These are phyloP conservation scores for Thomomys bottae DNA, from an alignment of 2,113 vertebrate genomes.

Conservation along the genomic window DNA sequence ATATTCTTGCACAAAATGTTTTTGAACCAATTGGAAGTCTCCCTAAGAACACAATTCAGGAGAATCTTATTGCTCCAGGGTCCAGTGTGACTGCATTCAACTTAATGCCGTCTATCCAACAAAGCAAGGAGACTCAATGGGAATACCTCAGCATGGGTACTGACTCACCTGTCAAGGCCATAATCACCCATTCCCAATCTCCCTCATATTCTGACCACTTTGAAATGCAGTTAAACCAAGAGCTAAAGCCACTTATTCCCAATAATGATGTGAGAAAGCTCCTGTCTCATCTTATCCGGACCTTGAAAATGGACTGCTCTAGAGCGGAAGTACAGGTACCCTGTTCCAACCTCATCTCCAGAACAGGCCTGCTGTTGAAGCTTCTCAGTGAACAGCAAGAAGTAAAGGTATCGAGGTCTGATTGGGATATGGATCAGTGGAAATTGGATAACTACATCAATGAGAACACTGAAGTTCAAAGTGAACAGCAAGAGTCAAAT, in stretches of 20 bases:
- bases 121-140: neutral
- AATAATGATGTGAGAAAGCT: neutral
- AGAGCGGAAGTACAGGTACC: neutral
- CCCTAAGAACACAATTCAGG: fast-evolving
- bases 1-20: neutral
- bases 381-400: constrained; percentile 51
- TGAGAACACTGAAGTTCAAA: fast-evolving
- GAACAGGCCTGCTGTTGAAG: constrained; percentile 51
- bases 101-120: neutral
- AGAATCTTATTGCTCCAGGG: too few relatives aligned
- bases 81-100: neutral
- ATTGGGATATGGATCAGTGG: fast-evolving
- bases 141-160: neutral
- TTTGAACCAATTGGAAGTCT: too few relatives aligned
- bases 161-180: fast-evolving
- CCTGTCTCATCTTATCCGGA: neutral
- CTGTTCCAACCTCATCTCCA: constrained; percentile 66
- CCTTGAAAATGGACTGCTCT: constrained; percentile 51
- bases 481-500: fast-evolving
- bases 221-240: constrained; percentile 2
- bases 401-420: neutral
- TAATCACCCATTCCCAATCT: fast-evolving
- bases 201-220: fast-evolving
- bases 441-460: neutral
- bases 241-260: neutral